Evolutionary conservation across 2,888 invertebrate species (phyloP), one percentile per base, ranked within the genome.

Genomic region (Apeira syringaria): DNA sequence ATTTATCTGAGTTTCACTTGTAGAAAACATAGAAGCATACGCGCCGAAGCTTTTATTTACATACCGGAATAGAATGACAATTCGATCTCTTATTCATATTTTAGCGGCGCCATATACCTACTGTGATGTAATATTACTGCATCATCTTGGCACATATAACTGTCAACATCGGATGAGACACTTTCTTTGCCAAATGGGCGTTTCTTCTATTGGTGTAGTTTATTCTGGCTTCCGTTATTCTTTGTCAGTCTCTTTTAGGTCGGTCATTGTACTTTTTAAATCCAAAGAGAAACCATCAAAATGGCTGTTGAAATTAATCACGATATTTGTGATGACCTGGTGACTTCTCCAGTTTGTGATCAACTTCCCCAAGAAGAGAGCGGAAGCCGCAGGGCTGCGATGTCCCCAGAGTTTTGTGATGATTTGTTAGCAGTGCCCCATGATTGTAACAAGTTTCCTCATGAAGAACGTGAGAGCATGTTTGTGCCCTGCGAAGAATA

Each of bases 121-220:
- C 32, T 29, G 20, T 54, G 50, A 59, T 61, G 59, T 59, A 59
- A 57, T 36, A 50, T 45, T 57, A 61, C 49, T 46, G 48, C 49
- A 51, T 53, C 40, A 59, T 60, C 50, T 71, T 70, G 68, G 69
- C 68, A 64, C 41, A 44, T 39, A 36, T 46, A 2, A 34, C 49
- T 59, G 64, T 66, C 68, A 72, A 62, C 56, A 56, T 45, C 36
- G 49, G 56, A 45, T 63, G 60, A 63, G 9, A 61, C 48, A 57
- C 51, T 55, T 48, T 47, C 42, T 53, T 43, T 74, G 77, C 77
- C 80, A 77, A 76, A 47, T 63, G 59, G 58, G 54, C 57, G 61
- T 54, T 24, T 47, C 35, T 38, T 56, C 46, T 25, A 22, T 9
- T 9, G 3, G 9, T 4, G 13, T 11, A 28, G 12, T 53, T 59